phyloP scores from a whole-genome alignment of 2,888 invertebrate species.

The Hyalella azteca region DNA sequence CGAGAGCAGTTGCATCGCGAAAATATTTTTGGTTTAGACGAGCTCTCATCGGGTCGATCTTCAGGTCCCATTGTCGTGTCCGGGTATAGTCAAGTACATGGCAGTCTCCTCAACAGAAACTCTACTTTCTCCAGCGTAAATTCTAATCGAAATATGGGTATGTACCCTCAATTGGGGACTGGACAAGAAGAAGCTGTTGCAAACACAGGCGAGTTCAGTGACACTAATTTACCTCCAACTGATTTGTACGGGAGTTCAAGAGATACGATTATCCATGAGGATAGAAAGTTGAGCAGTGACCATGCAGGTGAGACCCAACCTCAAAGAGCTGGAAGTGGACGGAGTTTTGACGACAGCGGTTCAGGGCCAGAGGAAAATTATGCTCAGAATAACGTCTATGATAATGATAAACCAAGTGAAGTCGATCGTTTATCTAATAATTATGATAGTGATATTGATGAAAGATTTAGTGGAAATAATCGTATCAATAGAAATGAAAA shows the following conservation, averaged over 20 bases:
- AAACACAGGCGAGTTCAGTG: background rate
- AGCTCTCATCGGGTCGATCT: background rate
- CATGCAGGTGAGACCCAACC: background rate
- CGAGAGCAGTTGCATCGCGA: too few species aligned
- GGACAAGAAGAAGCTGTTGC: too few species aligned
- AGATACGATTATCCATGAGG: background rate
- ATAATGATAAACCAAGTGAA: too few species aligned
- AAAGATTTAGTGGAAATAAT: background rate
- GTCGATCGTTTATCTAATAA: background rate
- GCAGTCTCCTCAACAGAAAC: too few species aligned
- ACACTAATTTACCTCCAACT: background rate
- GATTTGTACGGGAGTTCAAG: background rate
- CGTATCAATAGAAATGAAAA: background rate
- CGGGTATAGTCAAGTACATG: constrained; percentile 7
- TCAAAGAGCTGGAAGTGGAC: background rate
- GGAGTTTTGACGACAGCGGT: background rate
- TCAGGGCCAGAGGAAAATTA: too few species aligned
- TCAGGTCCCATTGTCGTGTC: background rate
- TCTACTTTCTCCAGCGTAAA: too few species aligned
- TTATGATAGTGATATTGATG: background rate
- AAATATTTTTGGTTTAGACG: background rate
- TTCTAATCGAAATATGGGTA: too few species aligned
- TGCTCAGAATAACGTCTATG: too few species aligned
- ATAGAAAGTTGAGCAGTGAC: background rate
- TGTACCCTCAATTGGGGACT: too few species aligned